Evolutionary conservation across 1,140 invertebrate genomes (phyloP).

Genomic region (Brachionus asplanchnoidis): DNA sequence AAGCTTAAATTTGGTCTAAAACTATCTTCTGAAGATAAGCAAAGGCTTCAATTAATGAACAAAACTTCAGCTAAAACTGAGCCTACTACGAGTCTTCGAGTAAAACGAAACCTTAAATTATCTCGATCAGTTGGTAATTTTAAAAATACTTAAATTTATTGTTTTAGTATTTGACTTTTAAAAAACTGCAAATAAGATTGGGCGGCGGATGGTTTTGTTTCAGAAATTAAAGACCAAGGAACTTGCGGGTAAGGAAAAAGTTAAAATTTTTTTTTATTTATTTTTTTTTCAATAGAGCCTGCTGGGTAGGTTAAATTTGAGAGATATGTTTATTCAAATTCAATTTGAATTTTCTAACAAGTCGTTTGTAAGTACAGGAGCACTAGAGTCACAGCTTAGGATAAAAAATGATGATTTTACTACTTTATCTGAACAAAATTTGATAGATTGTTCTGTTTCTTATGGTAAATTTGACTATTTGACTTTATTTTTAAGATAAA

Average conservation of each 20-base stretch:
- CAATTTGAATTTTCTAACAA: background rate
- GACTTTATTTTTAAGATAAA: background rate
- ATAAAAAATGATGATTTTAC: background rate
- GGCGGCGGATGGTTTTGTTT: conserved; percentile 78
- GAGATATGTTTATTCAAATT: background rate
- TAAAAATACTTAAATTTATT: background rate
- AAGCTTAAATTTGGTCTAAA: conserved; percentile 24
- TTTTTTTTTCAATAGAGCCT: background rate
- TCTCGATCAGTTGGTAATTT: conserved; percentile 9
- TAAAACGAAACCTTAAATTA: background rate
- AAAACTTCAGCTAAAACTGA: background rate
- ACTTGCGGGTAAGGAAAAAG: conserved; percentile 54
- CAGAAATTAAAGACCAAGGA: conserved; percentile 83
- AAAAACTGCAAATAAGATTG: conserved; percentile 64
- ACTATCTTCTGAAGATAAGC: background rate
- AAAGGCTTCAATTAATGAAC: background rate
- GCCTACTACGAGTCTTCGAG: background rate
- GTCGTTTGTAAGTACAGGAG: conserved; percentile 40
- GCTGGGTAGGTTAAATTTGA: conserved; percentile 5
- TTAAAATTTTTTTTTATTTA: background rate
- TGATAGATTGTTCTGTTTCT: conserved; percentile 36
- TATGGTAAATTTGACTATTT: background rate
- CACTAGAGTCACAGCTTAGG: conserved; percentile 7
- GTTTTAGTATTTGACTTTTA: too few relatives aligned
- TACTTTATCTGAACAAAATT: conserved; percentile 30